phyloP scores from a whole-genome alignment of 92 coral and sea anemone genomes.

The Parazoanthus swiftii region DNA sequence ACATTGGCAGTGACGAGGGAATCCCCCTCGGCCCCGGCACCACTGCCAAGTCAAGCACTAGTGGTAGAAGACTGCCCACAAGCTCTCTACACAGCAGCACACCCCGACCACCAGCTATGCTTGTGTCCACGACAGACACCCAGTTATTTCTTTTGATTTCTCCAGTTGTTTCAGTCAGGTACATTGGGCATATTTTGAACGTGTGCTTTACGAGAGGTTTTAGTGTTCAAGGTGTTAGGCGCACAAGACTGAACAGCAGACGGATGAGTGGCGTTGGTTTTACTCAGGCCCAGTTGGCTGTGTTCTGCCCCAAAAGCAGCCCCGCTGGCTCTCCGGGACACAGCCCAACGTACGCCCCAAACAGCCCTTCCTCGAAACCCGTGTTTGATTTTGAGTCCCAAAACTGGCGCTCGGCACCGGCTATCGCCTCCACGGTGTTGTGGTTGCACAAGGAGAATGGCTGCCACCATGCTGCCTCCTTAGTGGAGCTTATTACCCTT shows the following conservation, averaged over 20 bases:
- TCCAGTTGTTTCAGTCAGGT: constrained; percentile 78
- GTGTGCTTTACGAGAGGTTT: constrained; percentile 80
- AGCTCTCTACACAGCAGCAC: constrained; percentile 62
- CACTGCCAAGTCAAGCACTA: constrained; percentile 40
- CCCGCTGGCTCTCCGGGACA: constrained; percentile 34
- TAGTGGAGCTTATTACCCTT: constrained; percentile 54
- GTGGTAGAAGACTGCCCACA: constrained; percentile 59
- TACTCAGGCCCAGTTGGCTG: constrained; percentile 66
- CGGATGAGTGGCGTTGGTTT: constrained; percentile 73
- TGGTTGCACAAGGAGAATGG: constrained; percentile 84
- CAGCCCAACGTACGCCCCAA: constrained; percentile 14
- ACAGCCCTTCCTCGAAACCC: not conserved
- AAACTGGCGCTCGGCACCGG: constrained; percentile 36
- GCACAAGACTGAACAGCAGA: constrained; percentile 65
- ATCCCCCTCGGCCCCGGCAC: constrained; percentile 15
- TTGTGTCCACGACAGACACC: constrained; percentile 72
- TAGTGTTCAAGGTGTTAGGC: constrained; percentile 67
- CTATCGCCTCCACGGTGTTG: constrained; percentile 71
- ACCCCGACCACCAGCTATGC: constrained; percentile 83
- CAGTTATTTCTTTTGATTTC: constrained; percentile 70
- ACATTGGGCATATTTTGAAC: constrained; percentile 69
- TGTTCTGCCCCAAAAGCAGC: constrained; percentile 71
- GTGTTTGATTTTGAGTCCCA: constrained; percentile 48
- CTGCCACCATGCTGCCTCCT: constrained; percentile 67
- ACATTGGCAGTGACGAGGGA: constrained; percentile 56